Evolutionary conservation across 2,113 vertebrate species (phyloP), one percentile per base, ranked within the genome.

Genomic region (Nesogale talazaci): DNA sequence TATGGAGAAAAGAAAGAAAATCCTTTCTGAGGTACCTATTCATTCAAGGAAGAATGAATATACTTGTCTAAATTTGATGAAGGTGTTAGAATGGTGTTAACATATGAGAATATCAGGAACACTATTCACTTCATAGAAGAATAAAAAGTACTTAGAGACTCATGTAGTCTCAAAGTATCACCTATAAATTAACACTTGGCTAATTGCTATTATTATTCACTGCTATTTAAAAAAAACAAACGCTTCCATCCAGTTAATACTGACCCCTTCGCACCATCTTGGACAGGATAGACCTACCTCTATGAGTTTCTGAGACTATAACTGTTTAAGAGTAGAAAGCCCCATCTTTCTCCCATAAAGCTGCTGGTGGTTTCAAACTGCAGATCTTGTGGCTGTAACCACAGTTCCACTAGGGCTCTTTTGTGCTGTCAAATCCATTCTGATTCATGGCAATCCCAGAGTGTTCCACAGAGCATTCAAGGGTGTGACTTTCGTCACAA

Each of bases 1-100:
- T 20, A 72, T 90, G 69, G 42, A 61, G 90, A 74, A 36, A 61
- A 86, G 16, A 10, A 88, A 70, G 20, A 69, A 40, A 46, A 56
- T 5, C 46, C 80, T 75, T 93, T n/a, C 70, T 93, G 42, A 74
- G 59, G 20, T 59, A 88, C 80, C 34, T 69, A n/a, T 79, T 83
- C 65, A 82, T 83, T 83, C 2, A 17, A 70, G 91, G 17, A 81
- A 78, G 10, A 86, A 87, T 42, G 15, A 85, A 70, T 19, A 34
- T 79, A 38, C 56, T 92, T 91, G 38, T 34, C 12, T 34, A 67
- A 56, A 63, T 42, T 57, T 89, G 34, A 89, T 52, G 38, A 76
- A 81, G 4, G 36, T n/a, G 16, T 14, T 57, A 57, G 22, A 2
- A 0, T 63, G 9, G 40, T 67, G 6, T 46, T 81, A 83, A 40